Conservation (phyloP, 2,113 vertebrate species). For the Lophochroa leadbeateri region DNA sequence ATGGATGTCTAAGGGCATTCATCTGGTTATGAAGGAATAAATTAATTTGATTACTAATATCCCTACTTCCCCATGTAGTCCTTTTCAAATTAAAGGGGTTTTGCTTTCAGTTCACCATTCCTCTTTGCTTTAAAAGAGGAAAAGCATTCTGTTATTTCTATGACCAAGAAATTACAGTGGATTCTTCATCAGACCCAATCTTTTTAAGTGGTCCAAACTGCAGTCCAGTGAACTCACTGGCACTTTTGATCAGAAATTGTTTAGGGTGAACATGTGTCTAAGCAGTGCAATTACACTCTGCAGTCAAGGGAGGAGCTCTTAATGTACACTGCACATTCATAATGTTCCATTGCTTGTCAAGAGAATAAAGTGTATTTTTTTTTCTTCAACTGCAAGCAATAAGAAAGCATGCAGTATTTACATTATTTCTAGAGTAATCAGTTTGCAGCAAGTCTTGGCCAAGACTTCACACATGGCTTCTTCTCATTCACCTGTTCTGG, state of each 20-base stretch:
- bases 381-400: neutral
- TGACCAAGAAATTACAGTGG: neutral
- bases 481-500: neutral
- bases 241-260: neutral
- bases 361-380: neutral
- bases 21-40: neutral
- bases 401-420: neutral
- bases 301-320: neutral
- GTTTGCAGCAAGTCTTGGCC: neutral
- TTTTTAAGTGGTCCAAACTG: neutral
- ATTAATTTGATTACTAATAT: neutral
- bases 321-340: neutral
- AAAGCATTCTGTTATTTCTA: neutral
- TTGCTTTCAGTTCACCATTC: neutral
- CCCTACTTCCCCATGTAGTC: neutral
- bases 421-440: neutral
- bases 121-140: neutral
- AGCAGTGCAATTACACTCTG: neutral
- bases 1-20: neutral
- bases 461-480: neutral
- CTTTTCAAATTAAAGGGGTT: neutral
- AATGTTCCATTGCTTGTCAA: neutral
- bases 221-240: neutral
- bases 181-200: neutral
- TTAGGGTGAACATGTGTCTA: neutral